Conservation (phyloP, 2,797 vertebrate species). For the Lepus oiostolus region DNA sequence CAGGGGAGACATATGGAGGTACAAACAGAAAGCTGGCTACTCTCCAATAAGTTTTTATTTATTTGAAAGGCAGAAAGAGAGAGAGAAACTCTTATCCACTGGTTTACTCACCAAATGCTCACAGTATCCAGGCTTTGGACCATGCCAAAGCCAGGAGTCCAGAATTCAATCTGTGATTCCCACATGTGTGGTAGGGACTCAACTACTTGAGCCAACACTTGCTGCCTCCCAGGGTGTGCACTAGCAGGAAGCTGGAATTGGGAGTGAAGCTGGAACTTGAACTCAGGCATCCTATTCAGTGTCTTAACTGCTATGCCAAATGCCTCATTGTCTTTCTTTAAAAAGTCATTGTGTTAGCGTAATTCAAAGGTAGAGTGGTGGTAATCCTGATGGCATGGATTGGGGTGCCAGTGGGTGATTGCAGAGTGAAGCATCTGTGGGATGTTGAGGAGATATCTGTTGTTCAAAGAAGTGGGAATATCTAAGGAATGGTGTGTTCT, state of each 20-base stretch:
- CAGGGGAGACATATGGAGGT: background rate
- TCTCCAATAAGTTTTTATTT: background rate
- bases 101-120: no score
- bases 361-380: background rate
- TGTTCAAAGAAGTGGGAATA: background rate
- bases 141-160: no score
- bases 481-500: background rate
- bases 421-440: background rate
- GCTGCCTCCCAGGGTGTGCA: no score
- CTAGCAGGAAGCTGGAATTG: no score
- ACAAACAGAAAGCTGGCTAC: background rate
- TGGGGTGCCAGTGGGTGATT: background rate
- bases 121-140: no score
- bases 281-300: no score
- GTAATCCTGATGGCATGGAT: background rate
- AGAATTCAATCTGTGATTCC: background rate
- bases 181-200: background rate
- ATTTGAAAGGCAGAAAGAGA: no score
- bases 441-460: background rate
- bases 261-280: no score
- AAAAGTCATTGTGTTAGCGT: slow-evolving; percentile 38
- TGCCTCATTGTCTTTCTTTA: background rate
- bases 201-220: no score
- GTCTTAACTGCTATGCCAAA: background rate
- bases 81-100: no score